These are phyloP conservation scores for Anas georgica DNA, from an alignment of 2,797 vertebrate genomes.

Conservation along the genomic window DNA sequence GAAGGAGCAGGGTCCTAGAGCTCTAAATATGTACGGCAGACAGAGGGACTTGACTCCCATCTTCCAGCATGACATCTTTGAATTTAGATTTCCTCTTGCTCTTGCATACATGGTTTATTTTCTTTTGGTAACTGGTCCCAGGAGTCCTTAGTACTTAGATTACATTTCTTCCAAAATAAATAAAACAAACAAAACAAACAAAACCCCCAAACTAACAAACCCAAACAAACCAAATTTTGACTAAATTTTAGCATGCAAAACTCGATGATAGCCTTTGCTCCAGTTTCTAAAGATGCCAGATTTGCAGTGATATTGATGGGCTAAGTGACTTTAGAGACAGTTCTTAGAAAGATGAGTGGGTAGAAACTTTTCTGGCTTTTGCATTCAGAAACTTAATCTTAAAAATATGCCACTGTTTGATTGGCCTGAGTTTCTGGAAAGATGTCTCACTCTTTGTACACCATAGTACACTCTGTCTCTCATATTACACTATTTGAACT, in stretches of 20 bases:
- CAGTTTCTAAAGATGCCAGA: too few species aligned
- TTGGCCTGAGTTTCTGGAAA: background rate
- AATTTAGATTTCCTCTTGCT: background rate
- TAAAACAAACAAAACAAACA: too few species aligned
- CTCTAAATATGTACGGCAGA: background rate
- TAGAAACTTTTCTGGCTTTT: too few species aligned
- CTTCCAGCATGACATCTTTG: background rate
- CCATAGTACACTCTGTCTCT: background rate
- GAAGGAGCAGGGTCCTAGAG: background rate
- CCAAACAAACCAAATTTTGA: too few species aligned
- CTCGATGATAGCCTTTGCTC: too few species aligned
- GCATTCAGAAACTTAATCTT: background rate
- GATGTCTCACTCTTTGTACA: background rate
- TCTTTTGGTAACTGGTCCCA: background rate
- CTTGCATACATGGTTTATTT: background rate
- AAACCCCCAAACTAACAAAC: too few species aligned
- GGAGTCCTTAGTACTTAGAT: background rate
- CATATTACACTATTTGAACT: background rate
- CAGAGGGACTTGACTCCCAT: background rate
- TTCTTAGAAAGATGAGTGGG: too few species aligned
- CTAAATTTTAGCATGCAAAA: too few species aligned
- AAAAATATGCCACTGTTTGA: background rate
- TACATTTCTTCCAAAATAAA: background rate
- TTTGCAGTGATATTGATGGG: too few species aligned
- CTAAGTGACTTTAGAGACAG: too few species aligned